These are phyloP conservation scores for Smutsia gigantea DNA, from an alignment of 2,797 vertebrate genomes.

Conservation along the genomic window DNA sequence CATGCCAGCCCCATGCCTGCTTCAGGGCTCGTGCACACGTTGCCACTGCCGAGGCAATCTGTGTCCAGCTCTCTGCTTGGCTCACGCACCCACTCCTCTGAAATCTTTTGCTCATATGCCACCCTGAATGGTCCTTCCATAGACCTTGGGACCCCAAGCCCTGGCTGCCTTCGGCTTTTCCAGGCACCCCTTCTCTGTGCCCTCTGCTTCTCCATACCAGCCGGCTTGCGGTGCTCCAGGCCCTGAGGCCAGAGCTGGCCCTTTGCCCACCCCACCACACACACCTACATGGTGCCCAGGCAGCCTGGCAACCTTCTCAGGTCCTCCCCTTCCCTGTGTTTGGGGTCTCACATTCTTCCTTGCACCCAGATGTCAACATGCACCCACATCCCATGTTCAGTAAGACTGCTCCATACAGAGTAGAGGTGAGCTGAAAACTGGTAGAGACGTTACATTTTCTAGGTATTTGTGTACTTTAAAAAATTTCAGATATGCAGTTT, in stretches of 20 bases:
- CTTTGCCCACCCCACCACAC: neutral
- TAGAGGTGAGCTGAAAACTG: neutral
- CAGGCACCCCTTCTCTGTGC: neutral
- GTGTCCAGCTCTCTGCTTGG: too few relatives aligned
- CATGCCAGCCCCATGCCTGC: fast-evolving
- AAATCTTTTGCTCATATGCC: neutral
- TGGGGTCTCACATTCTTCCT: neutral
- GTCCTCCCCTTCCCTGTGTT: neutral
- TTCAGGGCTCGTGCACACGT: neutral
- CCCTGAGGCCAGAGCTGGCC: neutral
- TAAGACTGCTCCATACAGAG: neutral
- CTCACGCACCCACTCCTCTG: neutral
- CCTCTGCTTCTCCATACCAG: too few relatives aligned
- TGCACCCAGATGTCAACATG: neutral
- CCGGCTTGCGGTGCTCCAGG: neutral
- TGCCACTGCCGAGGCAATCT: too few relatives aligned
- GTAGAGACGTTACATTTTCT: neutral
- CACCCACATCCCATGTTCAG: neutral
- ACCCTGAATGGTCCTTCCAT: neutral
- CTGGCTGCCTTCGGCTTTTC: too few relatives aligned
- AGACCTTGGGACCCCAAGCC: neutral
- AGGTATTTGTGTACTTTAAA: neutral
- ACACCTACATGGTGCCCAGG: neutral
- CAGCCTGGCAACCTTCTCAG: neutral
- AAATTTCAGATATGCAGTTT: neutral